Conservation (phyloP, 2,113 vertebrate species). For the Nibea albiflora region DNA sequence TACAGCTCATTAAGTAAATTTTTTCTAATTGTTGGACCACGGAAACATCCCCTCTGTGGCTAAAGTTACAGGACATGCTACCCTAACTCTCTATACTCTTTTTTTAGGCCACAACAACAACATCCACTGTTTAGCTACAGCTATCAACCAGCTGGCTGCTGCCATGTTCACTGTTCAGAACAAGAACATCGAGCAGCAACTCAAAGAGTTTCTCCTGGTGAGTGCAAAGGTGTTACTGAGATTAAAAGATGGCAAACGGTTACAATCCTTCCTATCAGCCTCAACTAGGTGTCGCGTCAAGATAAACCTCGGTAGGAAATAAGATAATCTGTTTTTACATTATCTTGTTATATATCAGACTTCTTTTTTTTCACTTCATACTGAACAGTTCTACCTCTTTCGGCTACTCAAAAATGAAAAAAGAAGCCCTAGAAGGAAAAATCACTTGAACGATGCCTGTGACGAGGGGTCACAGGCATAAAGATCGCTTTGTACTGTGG, state of each 20-base stretch:
- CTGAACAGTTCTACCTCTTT: not conserved
- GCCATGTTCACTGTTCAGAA: constrained; percentile 93
- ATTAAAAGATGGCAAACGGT: not conserved
- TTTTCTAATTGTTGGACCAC: constrained; percentile 13
- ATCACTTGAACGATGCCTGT: not conserved
- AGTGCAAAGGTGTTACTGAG: constrained; percentile 54
- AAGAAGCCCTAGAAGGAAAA: not conserved
- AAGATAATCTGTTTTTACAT: not conserved
- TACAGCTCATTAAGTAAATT: constrained; percentile 55
- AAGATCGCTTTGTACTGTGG: not conserved
- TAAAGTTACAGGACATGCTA: constrained; percentile 15
- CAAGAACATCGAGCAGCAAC: constrained; percentile 92
- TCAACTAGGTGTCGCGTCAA: not conserved
- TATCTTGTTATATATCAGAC: not conserved
- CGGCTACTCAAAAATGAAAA: not conserved
- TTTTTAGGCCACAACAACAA: constrained; percentile 91
- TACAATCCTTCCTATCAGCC: no score
- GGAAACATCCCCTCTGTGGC: constrained; percentile 53
- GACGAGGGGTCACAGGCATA: not conserved
- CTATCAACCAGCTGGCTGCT: constrained; percentile 90
- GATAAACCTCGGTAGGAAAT: not conserved
- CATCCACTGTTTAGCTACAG: constrained; percentile 91
- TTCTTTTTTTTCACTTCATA: no score
- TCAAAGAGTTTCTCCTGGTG: constrained; percentile 94
- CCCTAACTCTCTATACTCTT: not conserved